A percentile compares a stretch with the other conserved stretches of the same genome.
Evolutionary conservation across 2,113 vertebrate genomes (phyloP).

Genomic region (Gymnorhina tibicen): DNA sequence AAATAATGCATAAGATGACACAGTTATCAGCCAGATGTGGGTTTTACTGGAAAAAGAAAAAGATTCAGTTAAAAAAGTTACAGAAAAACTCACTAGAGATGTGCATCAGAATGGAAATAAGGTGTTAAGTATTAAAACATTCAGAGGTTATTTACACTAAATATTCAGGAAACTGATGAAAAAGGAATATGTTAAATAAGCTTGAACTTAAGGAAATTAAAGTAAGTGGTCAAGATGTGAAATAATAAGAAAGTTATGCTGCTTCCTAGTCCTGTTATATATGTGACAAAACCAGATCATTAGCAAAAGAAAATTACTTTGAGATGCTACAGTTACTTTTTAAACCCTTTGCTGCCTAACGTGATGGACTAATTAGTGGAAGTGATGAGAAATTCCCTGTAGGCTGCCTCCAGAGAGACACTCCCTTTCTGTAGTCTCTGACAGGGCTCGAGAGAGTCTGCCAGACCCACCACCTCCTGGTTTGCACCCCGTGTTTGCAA

Average conservation of each 20-base stretch:
- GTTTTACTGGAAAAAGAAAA: background rate
- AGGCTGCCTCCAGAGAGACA: fast-evolving
- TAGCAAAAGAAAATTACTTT: background rate
- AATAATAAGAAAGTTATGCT: background rate
- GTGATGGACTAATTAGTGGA: background rate
- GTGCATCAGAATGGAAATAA: background rate
- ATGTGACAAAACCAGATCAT: background rate
- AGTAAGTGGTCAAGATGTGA: background rate
- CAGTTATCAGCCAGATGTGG: background rate
- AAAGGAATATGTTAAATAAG: background rate
- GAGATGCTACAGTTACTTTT: background rate
- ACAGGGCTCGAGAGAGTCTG: background rate
- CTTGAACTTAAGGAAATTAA: background rate
- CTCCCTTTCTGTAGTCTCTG: background rate
- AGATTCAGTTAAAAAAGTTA: background rate
- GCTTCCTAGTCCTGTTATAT: background rate
- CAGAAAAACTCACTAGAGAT: background rate
- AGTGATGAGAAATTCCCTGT: background rate
- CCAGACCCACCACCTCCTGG: background rate
- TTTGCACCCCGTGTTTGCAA: background rate
- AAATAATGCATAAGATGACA: background rate
- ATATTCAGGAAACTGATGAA: background rate
- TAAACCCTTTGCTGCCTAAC: background rate
- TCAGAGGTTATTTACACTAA: background rate
- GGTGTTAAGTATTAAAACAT: background rate